phyloP scores from a whole-genome alignment of 1,140 invertebrate species.

The Lucilia sericata region DNA sequence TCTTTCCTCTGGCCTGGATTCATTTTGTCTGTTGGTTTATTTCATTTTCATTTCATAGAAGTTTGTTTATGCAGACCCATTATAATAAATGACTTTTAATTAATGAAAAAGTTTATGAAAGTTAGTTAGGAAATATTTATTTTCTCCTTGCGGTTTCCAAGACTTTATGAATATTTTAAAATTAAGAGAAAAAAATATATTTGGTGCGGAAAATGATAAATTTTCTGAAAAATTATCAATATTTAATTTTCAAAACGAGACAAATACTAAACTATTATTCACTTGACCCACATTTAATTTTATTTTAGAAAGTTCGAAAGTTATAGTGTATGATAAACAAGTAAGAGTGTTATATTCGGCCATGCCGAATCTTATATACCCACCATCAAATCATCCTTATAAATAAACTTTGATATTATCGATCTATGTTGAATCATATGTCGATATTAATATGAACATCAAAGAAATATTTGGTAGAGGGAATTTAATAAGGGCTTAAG shows the following conservation, averaged over 20 bases:
- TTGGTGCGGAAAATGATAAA: slow-evolving; percentile 7
- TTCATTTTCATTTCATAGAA: not conserved
- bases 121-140: not conserved
- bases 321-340: no score
- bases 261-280: not conserved
- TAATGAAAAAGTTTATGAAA: slow-evolving; percentile 21
- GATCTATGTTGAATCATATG: no score
- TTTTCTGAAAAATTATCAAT: not conserved
- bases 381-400: no score
- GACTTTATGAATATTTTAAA: not conserved
- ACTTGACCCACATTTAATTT: not conserved
- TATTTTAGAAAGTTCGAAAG: no score
- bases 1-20: not conserved
- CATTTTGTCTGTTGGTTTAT: not conserved
- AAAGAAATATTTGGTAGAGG: no score
- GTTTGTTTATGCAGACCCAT: slow-evolving; percentile 13
- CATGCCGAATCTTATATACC: no score
- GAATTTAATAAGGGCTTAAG: no score
- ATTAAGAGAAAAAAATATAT: not conserved
- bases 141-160: not conserved
- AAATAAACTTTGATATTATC: no score
- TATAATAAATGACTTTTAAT: slow-evolving; percentile 25
- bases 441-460: no score
- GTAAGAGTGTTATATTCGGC: no score
- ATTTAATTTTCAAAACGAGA: not conserved